Evolutionary conservation across 2,888 invertebrate genomes (phyloP).

Genomic region (Mechanitis messenoides): DNA sequence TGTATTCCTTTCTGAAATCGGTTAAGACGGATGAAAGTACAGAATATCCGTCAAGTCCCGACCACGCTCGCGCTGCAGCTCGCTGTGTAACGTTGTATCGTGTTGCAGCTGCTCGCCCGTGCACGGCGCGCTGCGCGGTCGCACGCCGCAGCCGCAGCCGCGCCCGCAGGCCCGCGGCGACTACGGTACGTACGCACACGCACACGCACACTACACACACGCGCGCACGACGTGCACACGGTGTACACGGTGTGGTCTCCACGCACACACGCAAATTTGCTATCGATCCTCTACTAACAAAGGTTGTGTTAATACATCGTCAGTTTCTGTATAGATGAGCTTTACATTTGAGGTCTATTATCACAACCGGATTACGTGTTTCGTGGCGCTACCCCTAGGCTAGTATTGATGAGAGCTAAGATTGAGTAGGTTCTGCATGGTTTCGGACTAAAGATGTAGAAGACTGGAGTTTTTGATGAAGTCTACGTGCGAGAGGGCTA

Average conservation of each 20-base stretch:
- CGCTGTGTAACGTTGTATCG: slow-evolving; percentile 67
- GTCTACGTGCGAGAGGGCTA: slow-evolving; percentile 29
- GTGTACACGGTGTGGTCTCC: slow-evolving; percentile 71
- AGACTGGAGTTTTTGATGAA: slow-evolving; percentile 24
- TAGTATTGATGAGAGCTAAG: slow-evolving; percentile 62
- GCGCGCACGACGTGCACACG: slow-evolving; percentile 31
- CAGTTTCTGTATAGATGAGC: slow-evolving; percentile 21
- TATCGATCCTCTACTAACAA: slow-evolving; percentile 69
- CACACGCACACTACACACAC: slow-evolving; percentile 27
- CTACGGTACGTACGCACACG: slow-evolving; percentile 85
- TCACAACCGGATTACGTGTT: slow-evolving; percentile 55
- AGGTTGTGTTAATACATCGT: slow-evolving; percentile 55
- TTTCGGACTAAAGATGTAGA: slow-evolving; percentile 41
- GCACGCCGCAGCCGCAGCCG: slow-evolving; percentile 71
- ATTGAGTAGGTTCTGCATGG: slow-evolving; percentile 67
- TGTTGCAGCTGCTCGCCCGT: slow-evolving; percentile 82
- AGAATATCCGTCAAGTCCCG: no score
- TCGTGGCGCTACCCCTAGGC: slow-evolving; percentile 69
- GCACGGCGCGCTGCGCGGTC: slow-evolving; percentile 83
- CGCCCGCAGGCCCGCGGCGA: slow-evolving; percentile 86
- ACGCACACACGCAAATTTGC: slow-evolving; percentile 72
- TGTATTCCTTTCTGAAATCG: no score
- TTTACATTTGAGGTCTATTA: slow-evolving; percentile 44
- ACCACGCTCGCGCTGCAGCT: slow-evolving; percentile 31
- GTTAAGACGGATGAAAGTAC: neutral